phyloP scores from a whole-genome alignment of 2,888 invertebrate species.

The Hirtodrosophila cameraria region DNA sequence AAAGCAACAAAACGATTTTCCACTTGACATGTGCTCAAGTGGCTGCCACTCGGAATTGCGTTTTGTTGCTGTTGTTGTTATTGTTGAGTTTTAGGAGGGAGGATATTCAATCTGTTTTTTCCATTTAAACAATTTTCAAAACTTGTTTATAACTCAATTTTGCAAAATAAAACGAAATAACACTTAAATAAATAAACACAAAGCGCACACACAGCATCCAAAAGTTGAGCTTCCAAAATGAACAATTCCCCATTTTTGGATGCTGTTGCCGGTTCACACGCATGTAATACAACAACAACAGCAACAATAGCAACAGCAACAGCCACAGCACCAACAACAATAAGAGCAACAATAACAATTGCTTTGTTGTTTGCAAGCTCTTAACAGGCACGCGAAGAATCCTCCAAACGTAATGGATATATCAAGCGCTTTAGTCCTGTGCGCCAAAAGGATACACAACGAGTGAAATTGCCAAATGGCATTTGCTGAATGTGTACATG shows the following conservation, averaged over 20 bases:
- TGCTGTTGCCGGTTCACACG: constrained; percentile 59
- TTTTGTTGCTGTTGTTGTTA: constrained; percentile 9
- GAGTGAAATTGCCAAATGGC: constrained; percentile 67
- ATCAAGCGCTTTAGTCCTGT: constrained; percentile 53
- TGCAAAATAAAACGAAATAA: constrained; percentile 72
- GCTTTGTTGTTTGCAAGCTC: constrained; percentile 65
- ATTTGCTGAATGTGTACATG: constrained; percentile 29
- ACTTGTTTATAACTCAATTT: constrained; percentile 79
- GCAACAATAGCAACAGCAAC: constrained; percentile 11
- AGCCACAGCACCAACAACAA: constrained; percentile 17
- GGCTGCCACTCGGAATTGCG: constrained; percentile 54
- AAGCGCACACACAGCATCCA: constrained; percentile 33
- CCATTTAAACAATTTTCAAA: constrained; percentile 70
- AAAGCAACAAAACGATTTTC: constrained; percentile 74
- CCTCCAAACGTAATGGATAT: constrained; percentile 75
- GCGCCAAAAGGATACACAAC: constrained; percentile 55
- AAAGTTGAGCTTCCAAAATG: constrained; percentile 55
- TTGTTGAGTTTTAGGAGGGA: constrained; percentile 2
- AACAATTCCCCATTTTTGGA: constrained; percentile 58
- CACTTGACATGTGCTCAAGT: constrained; percentile 78
- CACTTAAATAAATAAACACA: constrained; percentile 75
- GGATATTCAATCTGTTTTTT: constrained; percentile 74
- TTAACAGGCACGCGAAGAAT: constrained; percentile 76
- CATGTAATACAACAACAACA: constrained; percentile 60
- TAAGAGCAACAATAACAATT: constrained; percentile 29